Evolutionary conservation across 2,113 vertebrate species (phyloP), one percentile per base, ranked within the genome.

Genomic region (Chrysochloris asiatica): DNA sequence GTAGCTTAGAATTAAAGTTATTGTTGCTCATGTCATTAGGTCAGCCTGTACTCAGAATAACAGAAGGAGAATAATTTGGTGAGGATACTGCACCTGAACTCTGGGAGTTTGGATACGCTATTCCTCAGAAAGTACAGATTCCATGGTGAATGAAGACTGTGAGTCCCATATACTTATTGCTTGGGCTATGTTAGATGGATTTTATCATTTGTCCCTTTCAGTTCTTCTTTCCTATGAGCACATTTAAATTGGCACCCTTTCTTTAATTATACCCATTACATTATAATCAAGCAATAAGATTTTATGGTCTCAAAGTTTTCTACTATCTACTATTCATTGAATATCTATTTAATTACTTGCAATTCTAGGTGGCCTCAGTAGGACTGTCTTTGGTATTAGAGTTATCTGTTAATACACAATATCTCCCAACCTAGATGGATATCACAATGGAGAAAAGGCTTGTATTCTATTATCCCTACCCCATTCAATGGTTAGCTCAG

Each of bases 381-480:
- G 75, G 85, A 52, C 22, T 59, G 38, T 19, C 30, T 73, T 75
- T 76, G 72, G 19, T 43, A 7, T 52, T 71, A 36, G 45, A 88
- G 11, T 61, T 79, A 61, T 90, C 83, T 93, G 72, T 75, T 83
- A 71, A 41, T 79, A 86, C 71, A 43, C 33, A n/a, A 36, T 73
- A 77, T 78, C 26, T 11, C 24, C 59, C 69, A 80, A 73, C 59
- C 88, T 93, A 90, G 90, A 67, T 47, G 36, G 48, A 72, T 26
- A 76, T 41, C 69, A 7, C 36, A 8, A 2, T 86, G 88, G 83
- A 93, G 71, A 92, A 83, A 83, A 41, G 33, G n/a, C 61, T 76
- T 61, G 36, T 73, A 22, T 90, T 83, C 90, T 78, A 52, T 92
- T 90, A 87, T 92, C 79, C 94, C 41, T 54, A 2, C 59, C 41